Percentiles rank a stretch among this genome's conserved stretches.
These are phyloP conservation scores for Cheiracanthium punctorium DNA, from an alignment of 2,888 invertebrate species.

Conservation along the genomic window DNA sequence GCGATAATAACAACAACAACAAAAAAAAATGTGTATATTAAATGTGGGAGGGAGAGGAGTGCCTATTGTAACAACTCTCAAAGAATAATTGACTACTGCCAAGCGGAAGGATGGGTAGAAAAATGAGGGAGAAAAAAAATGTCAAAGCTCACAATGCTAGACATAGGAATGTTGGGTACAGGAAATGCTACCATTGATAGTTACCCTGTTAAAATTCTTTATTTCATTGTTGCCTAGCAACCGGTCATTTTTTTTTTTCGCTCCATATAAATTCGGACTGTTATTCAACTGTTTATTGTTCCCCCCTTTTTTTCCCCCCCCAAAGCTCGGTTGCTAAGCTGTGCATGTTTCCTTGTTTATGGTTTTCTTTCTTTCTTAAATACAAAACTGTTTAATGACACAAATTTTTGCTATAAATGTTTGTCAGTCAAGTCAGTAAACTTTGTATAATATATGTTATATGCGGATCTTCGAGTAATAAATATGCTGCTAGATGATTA, in stretches of 20 bases:
- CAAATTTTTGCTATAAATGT: no score
- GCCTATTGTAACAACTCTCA: neutral
- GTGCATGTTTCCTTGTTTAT: no score
- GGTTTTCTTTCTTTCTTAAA: no score
- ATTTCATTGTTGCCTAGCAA: neutral
- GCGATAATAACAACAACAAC: neutral
- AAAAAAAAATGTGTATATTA: neutral
- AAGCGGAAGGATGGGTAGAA: neutral
- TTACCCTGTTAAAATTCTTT: neutral
- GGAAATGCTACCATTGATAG: constrained; percentile 2
- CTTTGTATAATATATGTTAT: no score
- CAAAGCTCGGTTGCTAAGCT: no score
- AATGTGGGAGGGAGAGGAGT: neutral
- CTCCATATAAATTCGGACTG: no score
- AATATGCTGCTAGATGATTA: no score
- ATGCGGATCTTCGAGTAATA: no score
- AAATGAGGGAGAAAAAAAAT: neutral
- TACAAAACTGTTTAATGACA: no score
- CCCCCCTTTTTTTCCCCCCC: no score
- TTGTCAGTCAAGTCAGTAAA: no score
- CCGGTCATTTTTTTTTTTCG: neutral
- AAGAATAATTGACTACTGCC: neutral
- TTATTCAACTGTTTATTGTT: no score
- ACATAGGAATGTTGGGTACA: neutral
- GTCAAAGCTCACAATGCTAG: neutral